Base-by-base conservation (phyloP, 2,888 invertebrate genomes). In the Lymantria monacha region DNA sequence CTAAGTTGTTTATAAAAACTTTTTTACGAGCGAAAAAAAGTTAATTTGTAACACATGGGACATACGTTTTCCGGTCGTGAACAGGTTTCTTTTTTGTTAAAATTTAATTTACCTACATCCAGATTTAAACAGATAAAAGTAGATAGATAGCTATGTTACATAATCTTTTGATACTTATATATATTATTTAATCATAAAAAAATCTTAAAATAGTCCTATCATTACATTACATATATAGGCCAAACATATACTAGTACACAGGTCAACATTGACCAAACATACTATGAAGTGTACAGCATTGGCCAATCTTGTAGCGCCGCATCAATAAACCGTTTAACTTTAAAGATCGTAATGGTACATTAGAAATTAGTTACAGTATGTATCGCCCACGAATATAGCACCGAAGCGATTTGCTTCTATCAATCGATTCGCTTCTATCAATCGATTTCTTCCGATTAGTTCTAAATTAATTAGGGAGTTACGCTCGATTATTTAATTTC, bases 361-460 rank as follows among this genome's bases (percentile, higher is more conserved):
- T 49, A 53, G 41, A 36, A 53, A 53, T 53, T 53, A 46, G 53
- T 49, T 53, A 53, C 53, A 53, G 44, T 42, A 46, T 43, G 45
- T 41, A 49, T 46, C 44, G 41, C 43, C 46, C 41, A 53, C 49
- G 42, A 51, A 42, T 11, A 51, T 42, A 46, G 30, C 13, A 46
- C 49, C 46, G 46, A 46, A 46, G 43, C 46, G 49, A 49, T 53
- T 49, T 46, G 49, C 49, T 49, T 46, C 46, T 43, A 53, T 33
- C 41, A 30, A 53, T 53, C 46, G 49, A 49, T 37, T 49, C 49
- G 49, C 49, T 49, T 46, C 46, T 43, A 53, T 33, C 41, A 30
- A 53, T 53, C 46, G 49, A 49, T 37, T 22, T 49, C 46, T 48
- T 49, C 46, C 40, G 40, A 46, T 15, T 30, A 15, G 46, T 44